Evolutionary conservation across 2,113 vertebrate species (phyloP).

Genomic region (Oncorhynchus tshawytscha): DNA sequence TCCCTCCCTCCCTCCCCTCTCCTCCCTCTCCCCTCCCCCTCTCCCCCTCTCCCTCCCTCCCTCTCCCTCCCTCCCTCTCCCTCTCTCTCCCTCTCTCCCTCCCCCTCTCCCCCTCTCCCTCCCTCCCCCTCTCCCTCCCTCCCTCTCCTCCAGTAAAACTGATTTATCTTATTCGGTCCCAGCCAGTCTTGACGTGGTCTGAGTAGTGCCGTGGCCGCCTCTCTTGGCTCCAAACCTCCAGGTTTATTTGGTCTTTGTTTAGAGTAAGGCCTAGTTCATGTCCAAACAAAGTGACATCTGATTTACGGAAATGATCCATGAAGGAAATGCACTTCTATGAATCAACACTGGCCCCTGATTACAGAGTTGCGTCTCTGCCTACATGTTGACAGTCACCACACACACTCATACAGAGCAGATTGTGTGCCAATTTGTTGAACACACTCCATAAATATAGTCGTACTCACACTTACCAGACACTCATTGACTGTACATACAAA

Average conservation of each 20-base stretch:
- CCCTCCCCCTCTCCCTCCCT: neutral
- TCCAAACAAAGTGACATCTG: slow-evolving; percentile 89
- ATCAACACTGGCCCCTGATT: slow-evolving; percentile 51
- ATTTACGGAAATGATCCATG: slow-evolving; percentile 97
- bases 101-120: slow-evolving; percentile 1
- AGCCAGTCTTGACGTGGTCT: neutral
- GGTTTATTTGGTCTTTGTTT: slow-evolving; percentile 91
- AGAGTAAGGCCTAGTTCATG: slow-evolving; percentile 83
- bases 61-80: too few relatives aligned
- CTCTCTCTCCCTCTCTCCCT: neutral
- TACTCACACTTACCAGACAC: neutral
- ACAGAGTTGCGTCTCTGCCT: neutral
- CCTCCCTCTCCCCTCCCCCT: too few relatives aligned
- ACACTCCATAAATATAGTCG: neutral
- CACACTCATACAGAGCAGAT: neutral
- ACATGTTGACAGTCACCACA: neutral
- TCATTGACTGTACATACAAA: neutral
- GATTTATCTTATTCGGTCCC: slow-evolving; percentile 29
- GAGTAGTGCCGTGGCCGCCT: slow-evolving; percentile 5
- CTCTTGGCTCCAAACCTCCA: slow-evolving; percentile 79
- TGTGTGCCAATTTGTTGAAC: too few relatives aligned
- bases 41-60: too few relatives aligned
- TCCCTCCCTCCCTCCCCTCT: too few relatives aligned
- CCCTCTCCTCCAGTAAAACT: slow-evolving; percentile 37
- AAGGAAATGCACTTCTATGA: slow-evolving; percentile 82